phyloP scores from a whole-genome alignment of 1,140 invertebrate genomes.

The Drosophila fuyamai region DNA sequence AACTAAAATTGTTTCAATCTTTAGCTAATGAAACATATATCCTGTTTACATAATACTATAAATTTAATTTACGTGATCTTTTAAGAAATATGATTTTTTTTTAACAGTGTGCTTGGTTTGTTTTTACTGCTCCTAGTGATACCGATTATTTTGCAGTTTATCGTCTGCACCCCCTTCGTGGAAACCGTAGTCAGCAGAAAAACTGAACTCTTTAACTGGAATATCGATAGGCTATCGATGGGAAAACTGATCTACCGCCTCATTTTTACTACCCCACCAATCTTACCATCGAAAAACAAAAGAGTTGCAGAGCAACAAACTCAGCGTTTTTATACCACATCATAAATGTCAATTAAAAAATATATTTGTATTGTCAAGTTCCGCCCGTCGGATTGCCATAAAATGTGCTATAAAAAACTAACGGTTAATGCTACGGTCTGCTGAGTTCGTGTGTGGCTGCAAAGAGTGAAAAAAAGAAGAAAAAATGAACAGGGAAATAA shows the following conservation, averaged over 20 bases:
- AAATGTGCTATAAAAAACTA: slow-evolving; percentile 78
- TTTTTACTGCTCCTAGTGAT: slow-evolving; percentile 37
- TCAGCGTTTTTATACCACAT: slow-evolving; percentile 34
- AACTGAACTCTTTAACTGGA: neutral
- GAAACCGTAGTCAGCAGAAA: slow-evolving; percentile 53
- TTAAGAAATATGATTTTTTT: slow-evolving; percentile 2
- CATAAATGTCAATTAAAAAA: slow-evolving; percentile 79
- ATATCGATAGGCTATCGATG: slow-evolving; percentile 35
- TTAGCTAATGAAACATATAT: too few relatives aligned
- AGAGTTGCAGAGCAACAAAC: slow-evolving; percentile 20
- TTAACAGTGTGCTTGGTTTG: neutral
- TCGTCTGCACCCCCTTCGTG: slow-evolving; percentile 15
- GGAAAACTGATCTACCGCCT: neutral
- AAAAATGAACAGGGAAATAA: slow-evolving; percentile 23
- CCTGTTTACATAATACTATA: too few relatives aligned
- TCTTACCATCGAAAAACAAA: slow-evolving; percentile 25
- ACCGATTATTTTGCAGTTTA: slow-evolving; percentile 58
- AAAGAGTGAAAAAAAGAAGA: slow-evolving; percentile 31
- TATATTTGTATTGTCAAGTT: slow-evolving; percentile 70
- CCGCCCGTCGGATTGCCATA: slow-evolving; percentile 49
- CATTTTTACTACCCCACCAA: neutral
- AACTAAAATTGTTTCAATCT: too few relatives aligned
- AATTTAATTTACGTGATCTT: too few relatives aligned
- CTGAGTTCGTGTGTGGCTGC: slow-evolving; percentile 75
- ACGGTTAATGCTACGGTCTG: slow-evolving; percentile 80